Evolutionary conservation across 2,113 vertebrate species (phyloP), one percentile per base, ranked within the genome.

Genomic region (Stictonetta naevosa): DNA sequence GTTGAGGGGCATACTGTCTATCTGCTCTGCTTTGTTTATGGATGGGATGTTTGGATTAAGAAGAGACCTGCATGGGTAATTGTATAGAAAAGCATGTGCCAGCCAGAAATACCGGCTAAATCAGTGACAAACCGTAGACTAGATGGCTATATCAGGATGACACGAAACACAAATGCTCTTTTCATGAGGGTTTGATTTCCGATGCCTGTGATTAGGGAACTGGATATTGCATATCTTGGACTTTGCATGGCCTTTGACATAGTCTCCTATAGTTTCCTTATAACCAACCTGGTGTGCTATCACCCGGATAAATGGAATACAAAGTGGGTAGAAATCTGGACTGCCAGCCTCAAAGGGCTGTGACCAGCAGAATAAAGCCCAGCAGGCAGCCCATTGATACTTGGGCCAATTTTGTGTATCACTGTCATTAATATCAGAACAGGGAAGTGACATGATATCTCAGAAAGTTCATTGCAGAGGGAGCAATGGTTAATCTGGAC

Each of bases 91-190:
- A 92, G 60, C 55, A 86, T 2, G 36, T 67, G 42, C 56, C 76
- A 96, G 68, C 46, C 92, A 95, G 95, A 96, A 95, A 74, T 59
- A 90, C 68, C 72, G 83, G 79, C 46, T 73, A 80, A 58, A 83
- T 76, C 31, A 83, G 55, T 83, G 83, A 72, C 91, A 93, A 93
- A 72, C 76, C 62, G 55, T 73, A 86, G 73, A 33, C 68, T 40
- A 14, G 29, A 36, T 71, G 88, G 40, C 60, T 92, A 9, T 46
- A 56, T 78, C 56, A 88, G 22, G 42, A 46, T 1, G n/a, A 34
- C 74, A 92, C 28, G 26, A 31, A 73, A 44, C 58, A 80, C 85
- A 74, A 83, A 42, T 50, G 55, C 33, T 77, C 12, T 79, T 58
- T 79, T 58, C 40, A n/a, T 40, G 38, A 87, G 18, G 28, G 48